These are phyloP conservation scores for Callipepla squamata DNA, from an alignment of 2,113 vertebrate genomes.

Conservation along the genomic window DNA sequence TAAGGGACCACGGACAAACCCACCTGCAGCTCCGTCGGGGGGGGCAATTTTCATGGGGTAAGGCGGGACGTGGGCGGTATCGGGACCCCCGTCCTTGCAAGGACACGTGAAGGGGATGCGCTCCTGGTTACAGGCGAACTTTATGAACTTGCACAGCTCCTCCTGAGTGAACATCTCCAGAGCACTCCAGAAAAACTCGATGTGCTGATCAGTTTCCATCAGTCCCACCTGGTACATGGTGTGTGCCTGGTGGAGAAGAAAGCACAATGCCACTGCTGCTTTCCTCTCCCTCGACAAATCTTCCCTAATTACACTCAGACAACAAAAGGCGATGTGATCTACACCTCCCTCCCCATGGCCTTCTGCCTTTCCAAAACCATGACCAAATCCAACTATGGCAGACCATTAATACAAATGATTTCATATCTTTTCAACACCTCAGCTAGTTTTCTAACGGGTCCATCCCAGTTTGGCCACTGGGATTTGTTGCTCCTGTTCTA, in stretches of 20 bases:
- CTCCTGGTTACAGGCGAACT: constrained; percentile 98
- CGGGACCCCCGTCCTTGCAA: constrained; percentile 94
- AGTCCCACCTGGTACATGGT: constrained; percentile 99
- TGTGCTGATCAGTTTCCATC: constrained; percentile 98
- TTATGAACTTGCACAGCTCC: constrained; percentile 98
- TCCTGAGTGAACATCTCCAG: constrained; percentile 96
- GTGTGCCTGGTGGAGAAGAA: constrained; percentile 82
- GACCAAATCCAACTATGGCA: rapidly evolving
- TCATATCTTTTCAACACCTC: not conserved
- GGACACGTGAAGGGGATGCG: constrained; percentile 97
- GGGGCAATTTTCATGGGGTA: constrained; percentile 99
- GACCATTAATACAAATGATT: rapidly evolving
- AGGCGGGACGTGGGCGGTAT: constrained; percentile 95
- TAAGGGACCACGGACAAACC: rapidly evolving
- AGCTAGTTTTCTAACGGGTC: not conserved
- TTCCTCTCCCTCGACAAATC: rapidly evolving
- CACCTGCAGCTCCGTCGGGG: constrained; percentile 94
- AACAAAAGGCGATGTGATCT: too few relatives aligned
- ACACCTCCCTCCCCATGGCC: not conserved
- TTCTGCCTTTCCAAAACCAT: not conserved
- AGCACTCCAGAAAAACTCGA: constrained; percentile 96
- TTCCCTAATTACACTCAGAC: rapidly evolving
- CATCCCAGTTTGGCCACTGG: rapidly evolving
- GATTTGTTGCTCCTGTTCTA: rapidly evolving
- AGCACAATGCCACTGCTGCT: rapidly evolving